Percentiles rank a stretch among this genome's conserved stretches.
Evolutionary conservation across 2,113 vertebrate species (phyloP).

Genomic region (Aleadryas rufinucha): DNA sequence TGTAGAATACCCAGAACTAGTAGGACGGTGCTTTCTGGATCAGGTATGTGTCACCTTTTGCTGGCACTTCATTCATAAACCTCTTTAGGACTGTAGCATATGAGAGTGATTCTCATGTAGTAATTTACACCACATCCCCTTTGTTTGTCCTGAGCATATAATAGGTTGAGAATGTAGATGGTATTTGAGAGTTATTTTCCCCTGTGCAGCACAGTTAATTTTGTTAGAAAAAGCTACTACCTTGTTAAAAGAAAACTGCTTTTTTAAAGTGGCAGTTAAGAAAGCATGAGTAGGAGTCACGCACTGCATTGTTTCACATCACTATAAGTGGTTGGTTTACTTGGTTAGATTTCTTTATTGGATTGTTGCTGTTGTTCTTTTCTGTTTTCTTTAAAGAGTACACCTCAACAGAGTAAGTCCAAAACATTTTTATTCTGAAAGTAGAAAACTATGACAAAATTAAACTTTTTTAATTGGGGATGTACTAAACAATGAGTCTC

Average conservation of each 20-base stretch:
- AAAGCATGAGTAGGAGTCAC: not conserved
- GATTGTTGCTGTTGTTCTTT: not conserved
- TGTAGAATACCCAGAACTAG: slow-evolving; percentile 86
- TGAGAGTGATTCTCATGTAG: not conserved
- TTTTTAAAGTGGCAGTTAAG: not conserved
- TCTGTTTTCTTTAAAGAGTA: not conserved
- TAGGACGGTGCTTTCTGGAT: slow-evolving; percentile 90
- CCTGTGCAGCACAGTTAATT: not conserved
- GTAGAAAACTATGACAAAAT: not conserved
- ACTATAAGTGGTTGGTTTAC: not conserved
- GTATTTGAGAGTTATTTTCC: not conserved
- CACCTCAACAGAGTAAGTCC: not conserved
- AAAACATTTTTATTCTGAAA: not conserved
- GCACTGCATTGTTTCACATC: not conserved
- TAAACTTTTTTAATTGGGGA: not conserved
- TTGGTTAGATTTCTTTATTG: not conserved
- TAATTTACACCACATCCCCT: not conserved
- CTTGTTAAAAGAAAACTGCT: not conserved
- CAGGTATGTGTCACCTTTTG: slow-evolving; percentile 72
- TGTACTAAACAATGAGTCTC: not conserved
- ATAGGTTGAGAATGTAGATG: not conserved
- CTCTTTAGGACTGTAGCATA: not conserved
- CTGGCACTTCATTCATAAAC: not conserved
- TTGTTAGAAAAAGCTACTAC: not conserved
- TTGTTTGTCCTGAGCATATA: not conserved